Percentiles rank a stretch among this genome's conserved stretches.
Evolutionary conservation across 2,888 invertebrate species (phyloP).

Genomic region (Acanthosoma haemorrhoidale): DNA sequence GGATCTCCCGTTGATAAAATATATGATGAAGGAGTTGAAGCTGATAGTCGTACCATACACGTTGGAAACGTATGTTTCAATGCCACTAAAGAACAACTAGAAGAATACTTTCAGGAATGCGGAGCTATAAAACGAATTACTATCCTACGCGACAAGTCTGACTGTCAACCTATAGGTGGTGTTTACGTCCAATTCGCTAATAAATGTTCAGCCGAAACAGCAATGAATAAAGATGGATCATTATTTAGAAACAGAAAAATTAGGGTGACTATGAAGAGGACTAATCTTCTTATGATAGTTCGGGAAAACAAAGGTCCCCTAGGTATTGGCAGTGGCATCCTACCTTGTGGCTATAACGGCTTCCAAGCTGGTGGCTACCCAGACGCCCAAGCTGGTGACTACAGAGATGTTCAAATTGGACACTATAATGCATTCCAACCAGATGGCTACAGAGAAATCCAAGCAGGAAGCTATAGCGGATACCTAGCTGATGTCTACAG

Average conservation of each 20-base stretch:
- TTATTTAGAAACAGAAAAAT: slow-evolving; percentile 97
- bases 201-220: slow-evolving; percentile 93
- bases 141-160: slow-evolving; percentile 96
- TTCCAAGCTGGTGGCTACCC: no score
- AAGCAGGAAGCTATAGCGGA: no score
- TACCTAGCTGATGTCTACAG: no score
- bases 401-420: no score
- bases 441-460: no score
- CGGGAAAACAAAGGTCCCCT: slow-evolving; percentile 82
- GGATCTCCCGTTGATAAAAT: no score
- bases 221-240: slow-evolving; percentile 97
- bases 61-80: slow-evolving; percentile 96
- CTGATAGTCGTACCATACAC: slow-evolving; percentile 92
- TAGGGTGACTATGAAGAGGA: slow-evolving; percentile 96
- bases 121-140: slow-evolving; percentile 98
- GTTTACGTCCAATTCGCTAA: slow-evolving; percentile 99
- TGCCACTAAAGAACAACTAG: slow-evolving; percentile 96
- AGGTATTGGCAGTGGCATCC: slow-evolving; percentile 50
- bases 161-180: slow-evolving; percentile 98
- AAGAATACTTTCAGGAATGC: slow-evolving; percentile 98
- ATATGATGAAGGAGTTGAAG: slow-evolving; percentile 97
- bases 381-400: no score
- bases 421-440: no score
- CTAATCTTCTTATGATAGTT: slow-evolving; percentile 94
- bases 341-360: no score